A percentile compares a stretch with the other conserved stretches of the same genome.
These are phyloP conservation scores for Neoseiulus cucumeris DNA, from an alignment of 1,140 invertebrate genomes.

Conservation along the genomic window DNA sequence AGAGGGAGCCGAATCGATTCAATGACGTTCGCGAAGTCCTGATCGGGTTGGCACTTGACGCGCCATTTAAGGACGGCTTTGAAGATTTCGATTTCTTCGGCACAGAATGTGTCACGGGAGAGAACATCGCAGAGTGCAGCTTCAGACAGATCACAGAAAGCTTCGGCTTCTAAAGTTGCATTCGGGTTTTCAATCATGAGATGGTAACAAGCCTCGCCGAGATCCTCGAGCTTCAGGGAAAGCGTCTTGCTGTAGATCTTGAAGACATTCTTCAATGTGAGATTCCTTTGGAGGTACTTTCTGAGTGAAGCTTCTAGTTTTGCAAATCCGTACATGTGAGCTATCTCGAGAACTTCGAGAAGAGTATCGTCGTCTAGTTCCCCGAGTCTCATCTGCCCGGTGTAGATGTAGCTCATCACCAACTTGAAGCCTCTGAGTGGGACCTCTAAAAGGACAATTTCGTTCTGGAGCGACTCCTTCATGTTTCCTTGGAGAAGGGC, in stretches of 20 bases:
- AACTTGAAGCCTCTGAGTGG: slow-evolving; percentile 71
- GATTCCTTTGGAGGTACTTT: slow-evolving; percentile 66
- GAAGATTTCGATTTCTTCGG: slow-evolving; percentile 86
- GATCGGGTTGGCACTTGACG: slow-evolving; percentile 39
- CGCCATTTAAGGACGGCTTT: slow-evolving; percentile 66
- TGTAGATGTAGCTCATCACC: slow-evolving; percentile 85
- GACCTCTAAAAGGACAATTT: slow-evolving; percentile 64
- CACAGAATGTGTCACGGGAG: slow-evolving; percentile 80
- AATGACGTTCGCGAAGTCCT: slow-evolving; percentile 20
- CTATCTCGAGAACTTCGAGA: slow-evolving; percentile 62
- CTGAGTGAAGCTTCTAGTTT: slow-evolving; percentile 78
- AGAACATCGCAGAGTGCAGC: slow-evolving; percentile 44
- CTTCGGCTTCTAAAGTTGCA: slow-evolving; percentile 58
- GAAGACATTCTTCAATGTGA: slow-evolving; percentile 72
- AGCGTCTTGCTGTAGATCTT: slow-evolving; percentile 73
- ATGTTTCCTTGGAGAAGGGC: slow-evolving; percentile 78
- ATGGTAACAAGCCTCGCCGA: slow-evolving; percentile 39
- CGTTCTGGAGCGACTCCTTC: slow-evolving; percentile 53
- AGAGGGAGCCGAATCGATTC: slow-evolving; percentile 53
- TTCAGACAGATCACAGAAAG: slow-evolving; percentile 60
- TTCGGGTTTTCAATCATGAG: slow-evolving; percentile 71
- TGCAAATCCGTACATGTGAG: slow-evolving; percentile 83
- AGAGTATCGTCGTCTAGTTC: slow-evolving; percentile 45
- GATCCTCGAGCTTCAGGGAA: slow-evolving; percentile 41
- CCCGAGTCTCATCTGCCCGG: slow-evolving; percentile 61